Evolutionary conservation across 2,113 vertebrate genomes (phyloP).

Genomic region (Mormyrus iriodes): DNA sequence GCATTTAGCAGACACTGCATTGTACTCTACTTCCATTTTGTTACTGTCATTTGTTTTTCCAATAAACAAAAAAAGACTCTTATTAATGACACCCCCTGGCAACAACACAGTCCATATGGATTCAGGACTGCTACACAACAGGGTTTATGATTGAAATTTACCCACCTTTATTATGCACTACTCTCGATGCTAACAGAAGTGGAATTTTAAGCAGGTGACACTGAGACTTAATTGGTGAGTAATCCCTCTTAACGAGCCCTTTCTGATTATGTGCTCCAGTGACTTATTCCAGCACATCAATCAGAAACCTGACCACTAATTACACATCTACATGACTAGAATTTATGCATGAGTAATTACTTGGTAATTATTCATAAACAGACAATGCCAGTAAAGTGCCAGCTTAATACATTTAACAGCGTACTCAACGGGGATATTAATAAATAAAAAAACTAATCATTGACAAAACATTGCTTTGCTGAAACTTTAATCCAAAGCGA

Average conservation of each 20-base stretch:
- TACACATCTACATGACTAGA: neutral
- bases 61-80: neutral
- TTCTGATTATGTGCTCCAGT: neutral
- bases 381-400: constrained; percentile 3
- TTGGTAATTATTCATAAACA: constrained; percentile 10
- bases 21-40: neutral
- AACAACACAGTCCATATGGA: neutral
- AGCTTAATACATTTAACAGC: neutral
- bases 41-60: neutral
- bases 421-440: neutral
- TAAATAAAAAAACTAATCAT: neutral
- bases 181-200: neutral
- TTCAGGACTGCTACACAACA: neutral
- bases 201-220: constrained; percentile 4
- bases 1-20: neutral
- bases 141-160: neutral
- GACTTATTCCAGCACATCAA: constrained; percentile 2
- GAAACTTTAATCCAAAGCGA: neutral
- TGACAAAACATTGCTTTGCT: neutral
- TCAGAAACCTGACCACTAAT: constrained; percentile 12
- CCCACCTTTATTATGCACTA: neutral
- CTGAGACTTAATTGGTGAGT: constrained; percentile 5
- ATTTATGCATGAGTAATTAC: constrained; percentile 8
- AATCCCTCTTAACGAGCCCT: neutral
- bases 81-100: neutral